Base-by-base conservation (phyloP, 2,797 vertebrate species). In the Helarctos malayanus region DNA sequence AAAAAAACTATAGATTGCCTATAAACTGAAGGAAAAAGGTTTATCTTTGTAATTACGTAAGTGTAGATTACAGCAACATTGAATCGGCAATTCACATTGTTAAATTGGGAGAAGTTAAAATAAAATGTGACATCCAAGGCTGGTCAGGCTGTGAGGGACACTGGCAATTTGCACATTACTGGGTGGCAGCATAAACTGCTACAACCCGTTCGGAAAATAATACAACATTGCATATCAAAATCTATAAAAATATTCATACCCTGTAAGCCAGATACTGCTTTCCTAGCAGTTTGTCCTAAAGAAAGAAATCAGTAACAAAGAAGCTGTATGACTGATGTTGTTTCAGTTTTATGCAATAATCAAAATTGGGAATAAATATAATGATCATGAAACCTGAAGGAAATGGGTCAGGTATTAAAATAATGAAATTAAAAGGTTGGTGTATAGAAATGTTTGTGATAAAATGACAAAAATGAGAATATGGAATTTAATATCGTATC, bases 261-360 rank as follows among this genome's bases (percentile, higher is more conserved):
- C 35, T 45, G 16, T 45, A 68, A 82, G 38, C n/a, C 71, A 38
- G 23, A 56, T 35, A 38, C 3, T 86, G 2, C 61, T 82, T 6
- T 69, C 6, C 5, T 29, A 38, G 29, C 29, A 94, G 29, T 92
- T 63, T 76, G 85, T 80, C 32, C 23, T 91, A 56, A 89, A 76
- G 84, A 95, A 87, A 88, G 52, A 86, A 89, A 78, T 76, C n/a
- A 82, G 59, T 25, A 76, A 41, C 71, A 59, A 76, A 91, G 79
- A 65, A 75, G 56, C 16, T 56, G 7, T 12, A 13, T 14, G 18
- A 86, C 23, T 68, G 63, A 56, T 35, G 32, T 80, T 88, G 52
- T 78, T 93, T 57, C 47, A 65, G 12, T 81, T 89, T 82, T 45
- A 18, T 54, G 7, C 54, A 75, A 35, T n/a, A 89, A 83, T 47